Evolutionary conservation across 2,113 vertebrate species (phyloP), one percentile per base, ranked within the genome.

Genomic region (Dicaeum eximium): DNA sequence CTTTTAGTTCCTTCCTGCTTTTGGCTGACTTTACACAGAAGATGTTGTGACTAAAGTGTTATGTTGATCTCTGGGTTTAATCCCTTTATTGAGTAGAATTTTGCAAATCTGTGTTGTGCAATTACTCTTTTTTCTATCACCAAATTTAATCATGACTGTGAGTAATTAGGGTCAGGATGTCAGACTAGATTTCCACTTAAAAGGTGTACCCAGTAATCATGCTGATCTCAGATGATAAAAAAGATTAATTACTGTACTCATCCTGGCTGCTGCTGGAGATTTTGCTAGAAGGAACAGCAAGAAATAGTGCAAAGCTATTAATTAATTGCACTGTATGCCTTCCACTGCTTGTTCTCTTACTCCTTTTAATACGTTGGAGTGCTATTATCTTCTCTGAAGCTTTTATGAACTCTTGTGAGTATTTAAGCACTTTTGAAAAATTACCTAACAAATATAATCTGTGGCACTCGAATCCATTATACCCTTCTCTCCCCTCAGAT

Each of bases 191-290:
- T 94, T 90, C 48, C 69, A 38, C 60, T 90, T 77, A 72, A 60
- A 70, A 93, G 72, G 51, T 86, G 61, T 51, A 28, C 70, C 42
- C 33, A 70, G 54, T 90, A 70, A 92, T 94, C 85, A 58, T 2
- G 9, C 71, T 88, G 56, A 90, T 92, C 60, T 96, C 7, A 1
- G 64, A 71, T 86, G 58, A 92, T 92, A 88, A 93, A 90, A 92
- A 86, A 80, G 67, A 93, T 92, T 83, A 80, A 88, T 91, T 90
- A 86, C 71, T 78, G 18, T 88, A 60, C n/a, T 95, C 35, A 67
- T 90, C 67, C 62, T 71, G 61, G 35, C 70, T 73, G 21, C 62
- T 88, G 35, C 35, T 90, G 56, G 79, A 82, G 53, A 75, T 80
- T 90, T 53, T 85, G 37, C 62, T 75, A 48, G 60, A 73, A 94